Evolutionary conservation across 2,797 vertebrate genomes (phyloP).

Genomic region (Gymnocypris eckloni): DNA sequence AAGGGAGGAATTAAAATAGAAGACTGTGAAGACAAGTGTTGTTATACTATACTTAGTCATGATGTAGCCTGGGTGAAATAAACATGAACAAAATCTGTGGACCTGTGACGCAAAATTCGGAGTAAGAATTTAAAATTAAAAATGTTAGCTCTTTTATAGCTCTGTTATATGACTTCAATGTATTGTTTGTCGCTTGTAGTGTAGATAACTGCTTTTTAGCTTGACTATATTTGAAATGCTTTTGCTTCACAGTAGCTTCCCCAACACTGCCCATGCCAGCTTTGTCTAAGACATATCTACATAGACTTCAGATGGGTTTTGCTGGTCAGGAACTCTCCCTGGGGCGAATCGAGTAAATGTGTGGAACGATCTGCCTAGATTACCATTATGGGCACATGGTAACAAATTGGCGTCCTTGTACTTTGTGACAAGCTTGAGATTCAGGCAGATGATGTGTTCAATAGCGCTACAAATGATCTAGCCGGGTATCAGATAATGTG

Average conservation of each 20-base stretch:
- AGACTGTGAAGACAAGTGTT: neutral
- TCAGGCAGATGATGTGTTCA: constrained; percentile 45
- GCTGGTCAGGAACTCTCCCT: constrained; percentile 21
- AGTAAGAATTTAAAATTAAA: neutral
- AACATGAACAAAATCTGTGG: neutral
- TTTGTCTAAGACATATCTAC: neutral
- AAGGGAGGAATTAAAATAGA: constrained; percentile 1
- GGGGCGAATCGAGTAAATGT: neutral
- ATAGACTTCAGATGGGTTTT: constrained; percentile 5
- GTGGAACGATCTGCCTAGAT: constrained; percentile 33
- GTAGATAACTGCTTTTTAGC: neutral
- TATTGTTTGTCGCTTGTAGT: neutral
- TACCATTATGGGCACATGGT: constrained; percentile 36
- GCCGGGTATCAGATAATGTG: constrained; percentile 48
- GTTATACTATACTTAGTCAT: constrained; percentile 3
- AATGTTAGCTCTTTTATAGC: neutral
- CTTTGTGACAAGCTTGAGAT: constrained; percentile 41
- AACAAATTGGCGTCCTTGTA: constrained; percentile 54
- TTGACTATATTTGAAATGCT: neutral
- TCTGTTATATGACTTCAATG: neutral
- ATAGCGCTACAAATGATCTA: constrained; percentile 42
- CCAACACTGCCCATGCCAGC: neutral
- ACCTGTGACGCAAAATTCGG: neutral
- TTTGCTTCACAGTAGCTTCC: neutral
- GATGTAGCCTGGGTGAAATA: neutral